A percentile compares a stretch with the other conserved stretches of the same genome.
Conservation (phyloP, 2,797 vertebrate genomes). For the Pterois miles region DNA sequence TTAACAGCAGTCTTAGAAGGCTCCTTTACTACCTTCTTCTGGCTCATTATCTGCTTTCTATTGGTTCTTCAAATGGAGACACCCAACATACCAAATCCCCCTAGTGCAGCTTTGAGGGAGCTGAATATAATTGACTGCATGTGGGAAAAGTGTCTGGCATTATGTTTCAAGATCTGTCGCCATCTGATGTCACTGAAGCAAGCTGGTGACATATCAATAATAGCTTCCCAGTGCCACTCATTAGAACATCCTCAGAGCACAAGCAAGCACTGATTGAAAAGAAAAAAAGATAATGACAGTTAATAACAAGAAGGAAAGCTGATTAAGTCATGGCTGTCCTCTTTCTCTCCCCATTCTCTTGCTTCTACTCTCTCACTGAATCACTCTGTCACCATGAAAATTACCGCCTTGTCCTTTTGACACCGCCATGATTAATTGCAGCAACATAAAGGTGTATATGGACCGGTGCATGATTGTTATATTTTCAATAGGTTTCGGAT, state of each 20-base stretch:
- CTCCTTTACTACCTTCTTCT: not conserved
- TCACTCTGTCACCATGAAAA: slow-evolving; percentile 66
- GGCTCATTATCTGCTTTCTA: not conserved
- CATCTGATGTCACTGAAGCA: slow-evolving; percentile 65
- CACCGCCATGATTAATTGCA: slow-evolving; percentile 74
- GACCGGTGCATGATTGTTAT: slow-evolving; percentile 62
- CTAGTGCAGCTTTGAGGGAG: slow-evolving; percentile 13
- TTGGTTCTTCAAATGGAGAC: slow-evolving; percentile 22
- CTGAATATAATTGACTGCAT: slow-evolving; percentile 43
- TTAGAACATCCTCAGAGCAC: slow-evolving; percentile 76
- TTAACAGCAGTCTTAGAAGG: slow-evolving; percentile 3
- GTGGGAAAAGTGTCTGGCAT: slow-evolving; percentile 56
- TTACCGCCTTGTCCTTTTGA: slow-evolving; percentile 73
- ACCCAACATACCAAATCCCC: slow-evolving; percentile 19
- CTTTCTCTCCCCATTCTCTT: slow-evolving; percentile 29
- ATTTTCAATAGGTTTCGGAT: slow-evolving; percentile 56
- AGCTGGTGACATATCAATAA: slow-evolving; percentile 76
- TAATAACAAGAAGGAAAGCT: slow-evolving; percentile 77
- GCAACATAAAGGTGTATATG: slow-evolving; percentile 70
- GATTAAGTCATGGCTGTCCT: slow-evolving; percentile 72
- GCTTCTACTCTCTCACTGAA: slow-evolving; percentile 47
- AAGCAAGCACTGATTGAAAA: slow-evolving; percentile 83
- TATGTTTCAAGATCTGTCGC: slow-evolving; percentile 67
- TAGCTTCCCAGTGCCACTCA: slow-evolving; percentile 73
- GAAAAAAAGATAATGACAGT: slow-evolving; percentile 79